Conservation (phyloP, 2,113 vertebrate genomes). For the Anoura caudifer region DNA sequence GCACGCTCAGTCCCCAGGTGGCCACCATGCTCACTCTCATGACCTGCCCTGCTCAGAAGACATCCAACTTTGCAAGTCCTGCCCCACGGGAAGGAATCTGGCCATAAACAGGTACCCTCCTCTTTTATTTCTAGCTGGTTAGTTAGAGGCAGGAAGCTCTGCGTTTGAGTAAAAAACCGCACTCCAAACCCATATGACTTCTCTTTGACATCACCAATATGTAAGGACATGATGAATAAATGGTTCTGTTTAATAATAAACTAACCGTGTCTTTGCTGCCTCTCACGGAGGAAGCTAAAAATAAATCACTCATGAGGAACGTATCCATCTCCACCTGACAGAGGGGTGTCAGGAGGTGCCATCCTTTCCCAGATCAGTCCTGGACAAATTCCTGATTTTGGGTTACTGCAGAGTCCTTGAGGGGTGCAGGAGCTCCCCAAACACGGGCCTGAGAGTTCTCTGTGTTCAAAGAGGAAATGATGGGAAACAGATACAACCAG, state of each 20-base stretch:
- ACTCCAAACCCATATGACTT: not conserved
- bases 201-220: not conserved
- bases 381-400: not conserved
- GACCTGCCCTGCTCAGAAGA: not conserved
- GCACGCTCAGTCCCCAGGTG: fast-evolving
- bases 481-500: fast-evolving
- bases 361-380: not conserved
- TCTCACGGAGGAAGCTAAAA: conserved; percentile 2
- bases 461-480: not conserved
- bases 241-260: conserved; percentile 38
- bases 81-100: not conserved
- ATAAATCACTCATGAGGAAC: not conserved
- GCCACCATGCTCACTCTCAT: fast-evolving
- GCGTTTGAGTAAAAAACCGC: not conserved
- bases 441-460: not conserved
- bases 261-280: not conserved
- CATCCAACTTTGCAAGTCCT: not conserved
- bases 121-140: not conserved
- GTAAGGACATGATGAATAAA: not conserved
- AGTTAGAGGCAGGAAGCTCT: not conserved
- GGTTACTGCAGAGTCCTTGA: not conserved
- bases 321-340: not conserved
- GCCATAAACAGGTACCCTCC: not conserved
- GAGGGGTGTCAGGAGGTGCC: not conserved
- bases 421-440: fast-evolving